A percentile compares a stretch with the other conserved stretches of the same genome.
phyloP scores from a whole-genome alignment of 2,888 invertebrate species.

The Drosophila buzzatii region DNA sequence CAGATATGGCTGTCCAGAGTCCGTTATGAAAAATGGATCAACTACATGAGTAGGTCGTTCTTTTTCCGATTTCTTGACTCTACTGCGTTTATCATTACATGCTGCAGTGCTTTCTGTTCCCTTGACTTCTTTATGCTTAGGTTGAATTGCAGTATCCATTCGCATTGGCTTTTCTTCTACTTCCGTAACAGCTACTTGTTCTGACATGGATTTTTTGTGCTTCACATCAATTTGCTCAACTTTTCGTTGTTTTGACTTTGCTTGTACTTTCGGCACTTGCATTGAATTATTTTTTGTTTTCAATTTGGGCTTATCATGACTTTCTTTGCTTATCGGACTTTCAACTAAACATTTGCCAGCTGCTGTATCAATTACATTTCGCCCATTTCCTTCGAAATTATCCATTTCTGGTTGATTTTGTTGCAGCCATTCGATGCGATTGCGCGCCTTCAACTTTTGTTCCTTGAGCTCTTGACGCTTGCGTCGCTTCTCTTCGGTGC shows the following conservation, averaged over 20 bases:
- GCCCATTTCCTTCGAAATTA: too few relatives aligned
- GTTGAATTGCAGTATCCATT: not conserved
- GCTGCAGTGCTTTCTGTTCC: not conserved
- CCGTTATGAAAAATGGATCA: conserved; percentile 84
- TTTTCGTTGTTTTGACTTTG: conserved; percentile 2
- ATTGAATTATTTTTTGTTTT: not conserved
- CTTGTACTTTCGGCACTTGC: not conserved
- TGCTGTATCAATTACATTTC: not conserved
- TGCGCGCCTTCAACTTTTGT: conserved; percentile 68
- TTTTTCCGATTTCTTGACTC: conserved; percentile 17
- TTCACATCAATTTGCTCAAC: not conserved
- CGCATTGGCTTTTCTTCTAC: not conserved
- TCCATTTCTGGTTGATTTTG: conserved; percentile 51
- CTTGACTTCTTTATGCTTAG: not conserved
- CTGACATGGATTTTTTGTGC: not conserved
- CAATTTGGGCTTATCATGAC: not conserved
- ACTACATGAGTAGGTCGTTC: conserved; percentile 60
- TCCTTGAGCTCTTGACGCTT: conserved; percentile 70
- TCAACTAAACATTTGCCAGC: not conserved
- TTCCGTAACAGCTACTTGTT: not conserved
- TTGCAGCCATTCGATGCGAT: conserved; percentile 79
- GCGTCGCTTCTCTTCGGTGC: conserved; percentile 71
- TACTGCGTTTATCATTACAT: not conserved
- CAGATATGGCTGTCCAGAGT: conserved; percentile 82
- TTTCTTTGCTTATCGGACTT: not conserved